Percentiles rank a stretch among this genome's conserved stretches.
These are phyloP conservation scores for Acronicta psi DNA, from an alignment of 2,888 invertebrate genomes.

Conservation along the genomic window DNA sequence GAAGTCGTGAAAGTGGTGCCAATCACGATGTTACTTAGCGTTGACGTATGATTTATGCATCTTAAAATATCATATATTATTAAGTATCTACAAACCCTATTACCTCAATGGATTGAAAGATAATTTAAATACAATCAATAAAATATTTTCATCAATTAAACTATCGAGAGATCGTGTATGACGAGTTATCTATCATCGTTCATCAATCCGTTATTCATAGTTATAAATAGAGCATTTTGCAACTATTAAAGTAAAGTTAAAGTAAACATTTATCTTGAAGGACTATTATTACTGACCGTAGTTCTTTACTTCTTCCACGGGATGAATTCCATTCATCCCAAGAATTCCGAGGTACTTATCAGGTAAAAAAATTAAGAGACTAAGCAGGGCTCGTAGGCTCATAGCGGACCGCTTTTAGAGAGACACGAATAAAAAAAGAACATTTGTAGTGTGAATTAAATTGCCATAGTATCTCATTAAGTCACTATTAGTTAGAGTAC, in stretches of 20 bases:
- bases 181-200: background rate
- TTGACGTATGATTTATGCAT: constrained; percentile 40
- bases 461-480: too few species aligned
- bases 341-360: constrained; percentile 42
- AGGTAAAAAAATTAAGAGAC: constrained; percentile 46
- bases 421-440: constrained; percentile 7
- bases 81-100: constrained; percentile 1
- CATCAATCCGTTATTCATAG: too few species aligned
- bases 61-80: constrained; percentile 25
- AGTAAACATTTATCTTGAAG: constrained; percentile 10
- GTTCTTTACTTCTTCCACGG: constrained; percentile 2
- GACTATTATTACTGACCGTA: constrained; percentile 10
- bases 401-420: constrained; percentile 7
- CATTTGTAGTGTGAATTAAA: background rate
- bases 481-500: too few species aligned
- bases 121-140: background rate
- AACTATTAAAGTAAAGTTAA: constrained; percentile 1
- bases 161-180: background rate
- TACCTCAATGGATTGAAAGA: background rate
- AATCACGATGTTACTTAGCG: constrained; percentile 26
- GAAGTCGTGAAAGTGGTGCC: constrained; percentile 58
- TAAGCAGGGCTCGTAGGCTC: constrained; percentile 6
- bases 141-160: constrained; percentile 1
- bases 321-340: constrained; percentile 41
- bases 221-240: too few species aligned